Conservation (phyloP, 2,888 invertebrate genomes). For the Habroteleia sp. region DNA sequence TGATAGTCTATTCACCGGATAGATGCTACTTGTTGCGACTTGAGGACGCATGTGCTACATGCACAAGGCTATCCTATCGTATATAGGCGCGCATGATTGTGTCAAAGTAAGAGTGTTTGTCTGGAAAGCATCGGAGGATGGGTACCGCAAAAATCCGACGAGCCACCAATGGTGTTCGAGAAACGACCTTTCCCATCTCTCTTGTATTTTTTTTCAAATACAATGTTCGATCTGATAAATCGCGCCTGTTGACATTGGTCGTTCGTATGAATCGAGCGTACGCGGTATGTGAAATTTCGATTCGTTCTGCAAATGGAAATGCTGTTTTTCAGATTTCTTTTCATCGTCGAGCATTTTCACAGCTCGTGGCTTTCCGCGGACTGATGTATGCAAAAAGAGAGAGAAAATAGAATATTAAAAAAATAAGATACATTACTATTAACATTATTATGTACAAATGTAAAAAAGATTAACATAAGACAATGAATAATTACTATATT, state of each 20-base stretch:
- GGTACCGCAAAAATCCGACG: constrained; percentile 26
- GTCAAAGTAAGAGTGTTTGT: constrained; percentile 57
- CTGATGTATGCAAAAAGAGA: too few species aligned
- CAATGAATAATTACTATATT: too few species aligned
- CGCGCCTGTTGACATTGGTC: constrained; percentile 29
- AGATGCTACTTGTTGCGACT: constrained; percentile 53
- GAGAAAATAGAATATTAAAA: too few species aligned
- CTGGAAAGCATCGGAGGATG: constrained; percentile 50
- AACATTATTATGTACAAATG: too few species aligned
- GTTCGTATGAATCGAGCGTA: constrained; percentile 36
- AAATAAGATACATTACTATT: too few species aligned
- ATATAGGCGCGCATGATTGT: constrained; percentile 51
- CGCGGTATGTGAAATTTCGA: constrained; percentile 26
- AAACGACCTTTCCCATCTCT: constrained; percentile 25
- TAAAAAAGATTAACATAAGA: too few species aligned
- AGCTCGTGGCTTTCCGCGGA: not conserved
- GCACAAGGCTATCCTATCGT: constrained; percentile 49
- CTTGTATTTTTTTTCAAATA: constrained; percentile 9
- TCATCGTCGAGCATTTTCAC: not conserved
- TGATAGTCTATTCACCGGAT: constrained; percentile 13
- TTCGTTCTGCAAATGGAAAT: constrained; percentile 15
- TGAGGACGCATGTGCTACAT: constrained; percentile 51
- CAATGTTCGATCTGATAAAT: constrained; percentile 26
- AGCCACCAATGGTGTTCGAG: constrained; percentile 51
- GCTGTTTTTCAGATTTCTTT: not conserved